A percentile compares a stretch with the other conserved stretches of the same genome.
Evolutionary conservation across 2,888 invertebrate species (phyloP).

Genomic region (Therioaphis trifolii): DNA sequence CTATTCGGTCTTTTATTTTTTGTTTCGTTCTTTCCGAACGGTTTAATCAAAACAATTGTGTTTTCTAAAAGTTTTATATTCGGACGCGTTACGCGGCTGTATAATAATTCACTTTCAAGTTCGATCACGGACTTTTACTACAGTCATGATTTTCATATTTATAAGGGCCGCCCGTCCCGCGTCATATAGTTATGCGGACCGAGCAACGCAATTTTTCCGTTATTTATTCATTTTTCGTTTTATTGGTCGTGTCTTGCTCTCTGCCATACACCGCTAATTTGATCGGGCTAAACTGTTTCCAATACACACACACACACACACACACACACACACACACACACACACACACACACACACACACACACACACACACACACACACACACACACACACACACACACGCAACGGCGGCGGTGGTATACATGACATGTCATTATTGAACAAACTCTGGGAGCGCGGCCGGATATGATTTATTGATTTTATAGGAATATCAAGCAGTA

Average conservation of each 20-base stretch:
- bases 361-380: too few relatives aligned
- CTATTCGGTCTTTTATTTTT: too few relatives aligned
- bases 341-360: too few relatives aligned
- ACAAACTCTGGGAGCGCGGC: background rate
- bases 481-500: conserved; percentile 43
- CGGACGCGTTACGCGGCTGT: background rate
- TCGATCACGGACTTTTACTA: background rate
- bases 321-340: too few relatives aligned
- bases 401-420: background rate
- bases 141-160: conserved; percentile 1
- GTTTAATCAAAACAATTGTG: background rate
- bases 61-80: background rate
- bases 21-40: background rate
- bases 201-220: background rate
- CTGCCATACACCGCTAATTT: background rate
- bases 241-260: background rate
- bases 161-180: too few relatives aligned
- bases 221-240: background rate
- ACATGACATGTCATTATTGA: conserved; percentile 18
- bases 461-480: conserved; percentile 35
- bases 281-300: conserved; percentile 42
- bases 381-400: too few relatives aligned
- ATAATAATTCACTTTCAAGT: background rate
- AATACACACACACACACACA: background rate
- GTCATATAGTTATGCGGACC: too few relatives aligned